Conservation (phyloP, 2,113 vertebrate genomes). For the Gymnocephalus cernua region DNA sequence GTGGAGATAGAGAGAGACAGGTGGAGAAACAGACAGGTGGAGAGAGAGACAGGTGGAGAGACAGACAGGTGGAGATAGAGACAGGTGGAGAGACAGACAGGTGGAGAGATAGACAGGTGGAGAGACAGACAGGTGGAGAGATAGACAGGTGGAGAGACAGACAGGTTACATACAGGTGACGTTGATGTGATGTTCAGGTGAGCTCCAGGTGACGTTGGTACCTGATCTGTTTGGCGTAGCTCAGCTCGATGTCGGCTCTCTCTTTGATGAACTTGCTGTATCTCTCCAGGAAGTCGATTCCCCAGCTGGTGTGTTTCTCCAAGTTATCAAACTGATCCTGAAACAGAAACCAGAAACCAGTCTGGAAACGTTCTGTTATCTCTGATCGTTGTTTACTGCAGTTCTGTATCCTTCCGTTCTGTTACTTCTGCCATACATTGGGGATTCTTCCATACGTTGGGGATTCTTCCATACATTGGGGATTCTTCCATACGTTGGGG, state of each 20-base stretch:
- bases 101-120: background rate
- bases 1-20: background rate
- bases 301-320: slow-evolving; percentile 85
- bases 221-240: slow-evolving; percentile 86
- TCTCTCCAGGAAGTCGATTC: slow-evolving; percentile 85
- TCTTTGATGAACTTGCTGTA: slow-evolving; percentile 86
- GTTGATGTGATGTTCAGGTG: background rate
- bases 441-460: too few relatives aligned
- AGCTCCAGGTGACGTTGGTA: slow-evolving; percentile 9
- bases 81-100: background rate
- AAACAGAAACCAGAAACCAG: background rate
- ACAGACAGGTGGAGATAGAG: background rate
- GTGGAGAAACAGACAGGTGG: background rate
- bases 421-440: too few relatives aligned
- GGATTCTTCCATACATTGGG: too few relatives aligned
- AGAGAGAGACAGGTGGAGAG: background rate
- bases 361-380: background rate
- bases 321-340: slow-evolving; percentile 86
- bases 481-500: too few relatives aligned
- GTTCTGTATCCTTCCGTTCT: too few relatives aligned
- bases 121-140: background rate
- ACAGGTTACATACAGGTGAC: background rate
- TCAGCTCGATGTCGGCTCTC: slow-evolving; percentile 83
- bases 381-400: too few relatives aligned
- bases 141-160: background rate